These are phyloP conservation scores for Catajapyx aquilonaris DNA, from an alignment of 1,140 invertebrate species.

Conservation along the genomic window DNA sequence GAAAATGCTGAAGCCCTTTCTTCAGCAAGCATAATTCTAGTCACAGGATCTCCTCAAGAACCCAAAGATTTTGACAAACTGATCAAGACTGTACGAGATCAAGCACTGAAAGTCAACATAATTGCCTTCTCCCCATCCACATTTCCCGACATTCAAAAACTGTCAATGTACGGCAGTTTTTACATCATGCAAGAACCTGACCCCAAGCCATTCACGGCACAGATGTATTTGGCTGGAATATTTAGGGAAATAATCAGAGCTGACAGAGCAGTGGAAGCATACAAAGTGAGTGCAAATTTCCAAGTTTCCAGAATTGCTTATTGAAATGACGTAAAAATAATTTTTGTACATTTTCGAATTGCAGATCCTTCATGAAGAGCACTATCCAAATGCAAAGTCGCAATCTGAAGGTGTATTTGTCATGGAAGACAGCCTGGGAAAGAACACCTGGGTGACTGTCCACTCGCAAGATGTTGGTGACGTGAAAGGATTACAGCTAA, in stretches of 20 bases:
- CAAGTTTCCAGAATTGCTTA: too few relatives aligned
- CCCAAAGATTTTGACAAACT: not conserved
- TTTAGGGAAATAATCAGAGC: too few relatives aligned
- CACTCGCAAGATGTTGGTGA: slow-evolving; percentile 14
- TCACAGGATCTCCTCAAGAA: too few relatives aligned
- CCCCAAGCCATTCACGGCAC: not conserved
- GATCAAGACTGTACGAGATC: not conserved
- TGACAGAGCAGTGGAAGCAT: too few relatives aligned
- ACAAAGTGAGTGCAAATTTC: too few relatives aligned
- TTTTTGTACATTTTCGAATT: too few relatives aligned
- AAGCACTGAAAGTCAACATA: not conserved
- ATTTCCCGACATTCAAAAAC: not conserved
- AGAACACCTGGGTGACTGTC: slow-evolving; percentile 14
- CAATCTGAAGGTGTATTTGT: slow-evolving; percentile 13
- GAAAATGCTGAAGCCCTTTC: too few relatives aligned
- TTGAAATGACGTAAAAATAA: too few relatives aligned
- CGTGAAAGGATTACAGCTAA: slow-evolving; percentile 15
- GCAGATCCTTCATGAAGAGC: too few relatives aligned
- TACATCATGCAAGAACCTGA: not conserved
- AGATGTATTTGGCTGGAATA: too few relatives aligned
- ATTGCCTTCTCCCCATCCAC: not conserved
- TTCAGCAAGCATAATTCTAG: too few relatives aligned
- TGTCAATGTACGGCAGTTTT: not conserved
- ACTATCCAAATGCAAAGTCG: too few relatives aligned
- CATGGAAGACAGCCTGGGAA: slow-evolving; percentile 13